Base-by-base conservation (phyloP, 2,888 invertebrate genomes). In the Rhopalosiphum nymphaeae region DNA sequence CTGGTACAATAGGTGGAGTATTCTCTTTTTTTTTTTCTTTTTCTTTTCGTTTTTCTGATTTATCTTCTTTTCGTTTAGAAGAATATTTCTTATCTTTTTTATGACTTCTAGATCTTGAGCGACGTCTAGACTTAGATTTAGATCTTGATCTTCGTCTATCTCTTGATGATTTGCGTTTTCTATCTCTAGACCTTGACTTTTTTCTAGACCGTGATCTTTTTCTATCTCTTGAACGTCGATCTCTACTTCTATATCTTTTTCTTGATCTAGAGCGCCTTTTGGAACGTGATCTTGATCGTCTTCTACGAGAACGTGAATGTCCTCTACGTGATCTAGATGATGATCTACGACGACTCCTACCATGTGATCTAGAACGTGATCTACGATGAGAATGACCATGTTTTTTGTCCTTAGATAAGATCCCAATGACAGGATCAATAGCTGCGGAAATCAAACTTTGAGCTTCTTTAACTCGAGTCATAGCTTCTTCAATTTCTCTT, bases 381-480 rank as follows among this genome's bases (percentile, higher is more conserved):
- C 97, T 96, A 0, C 97, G 97, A 90, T 96, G 96, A 9, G 97
- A 96, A 21, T 97, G 95, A 92, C 97, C 97, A 94, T 98, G 96
- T 95, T 98, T 98, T 95, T 96, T 96, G 95, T 98, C 98, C 96
- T 98, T 98, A 1, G 98, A 98, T 49, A 98, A 96, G 96, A 98
- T 97, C 13, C 98, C 98, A 95, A 98, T 98, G 94, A 98, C 98
- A 0, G 98, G 98, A 96, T 98, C 99, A 95, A 99, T 98, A 29
- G 98, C 98, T 21, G 99, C 99, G 0, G 98, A 98, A 95, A 99
- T 98, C 95, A 99, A 97, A 96, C 98, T 98, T 96, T 99, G 99
- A 0, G 99, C 99, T 96, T 99, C 99, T 96, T 99, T 99, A 0
- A 99, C 99, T 95, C 99, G 97, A 89, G 98, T 98, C 99, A 99